Evolutionary conservation across 2,113 vertebrate genomes (phyloP).

Genomic region (Astatotilapia flaviijosephi): DNA sequence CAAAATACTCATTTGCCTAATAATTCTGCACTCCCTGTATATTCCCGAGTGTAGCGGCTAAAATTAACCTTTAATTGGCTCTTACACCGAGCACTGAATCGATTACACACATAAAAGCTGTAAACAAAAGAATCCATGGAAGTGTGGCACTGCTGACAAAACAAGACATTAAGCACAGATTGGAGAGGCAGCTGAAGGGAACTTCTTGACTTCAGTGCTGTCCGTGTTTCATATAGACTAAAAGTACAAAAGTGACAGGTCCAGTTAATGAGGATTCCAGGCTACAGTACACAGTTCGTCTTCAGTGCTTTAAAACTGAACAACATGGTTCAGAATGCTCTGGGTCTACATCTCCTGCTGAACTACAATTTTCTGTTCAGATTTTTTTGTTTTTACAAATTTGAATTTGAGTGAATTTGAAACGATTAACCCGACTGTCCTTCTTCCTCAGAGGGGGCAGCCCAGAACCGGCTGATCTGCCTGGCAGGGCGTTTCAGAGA

Average conservation of each 20-base stretch:
- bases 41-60: no score
- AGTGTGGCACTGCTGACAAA: neutral
- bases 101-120: neutral
- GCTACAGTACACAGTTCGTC: neutral
- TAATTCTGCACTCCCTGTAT: neutral
- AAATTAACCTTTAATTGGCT: no score
- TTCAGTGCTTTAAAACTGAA: neutral
- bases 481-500: slow-evolving; percentile 42
- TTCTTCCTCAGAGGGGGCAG: slow-evolving; percentile 27
- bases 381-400: neutral
- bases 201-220: neutral
- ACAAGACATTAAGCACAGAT: neutral
- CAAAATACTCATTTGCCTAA: no score
- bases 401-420: neutral
- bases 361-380: neutral
- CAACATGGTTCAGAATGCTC: neutral
- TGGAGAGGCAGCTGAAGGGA: neutral
- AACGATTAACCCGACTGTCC: neutral
- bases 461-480: slow-evolving; percentile 7
- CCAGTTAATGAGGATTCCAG: neutral
- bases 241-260: neutral
- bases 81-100: neutral
- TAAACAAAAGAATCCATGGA: neutral
- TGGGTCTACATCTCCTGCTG: neutral
- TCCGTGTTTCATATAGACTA: neutral